A percentile compares a stretch with the other conserved stretches of the same genome.
Conservation (phyloP, 1,140 invertebrate species). For the Harpegnathos saltator region DNA sequence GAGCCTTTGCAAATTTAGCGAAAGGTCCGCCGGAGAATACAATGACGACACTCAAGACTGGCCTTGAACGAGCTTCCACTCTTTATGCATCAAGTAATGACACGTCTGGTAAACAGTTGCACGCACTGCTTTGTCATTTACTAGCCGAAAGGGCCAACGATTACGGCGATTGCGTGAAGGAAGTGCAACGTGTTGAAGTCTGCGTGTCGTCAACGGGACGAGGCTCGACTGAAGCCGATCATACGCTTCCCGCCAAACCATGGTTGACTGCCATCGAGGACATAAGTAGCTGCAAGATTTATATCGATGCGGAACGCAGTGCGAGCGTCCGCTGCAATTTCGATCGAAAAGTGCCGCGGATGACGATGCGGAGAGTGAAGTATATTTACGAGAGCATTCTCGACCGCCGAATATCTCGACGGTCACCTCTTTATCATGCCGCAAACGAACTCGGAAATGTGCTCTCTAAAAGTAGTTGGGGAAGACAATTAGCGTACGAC, state of each 20-base stretch:
- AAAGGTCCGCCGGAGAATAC: constrained; percentile 31
- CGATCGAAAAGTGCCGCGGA: background rate
- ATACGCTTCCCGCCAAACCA: constrained; percentile 6
- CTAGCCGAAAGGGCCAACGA: background rate
- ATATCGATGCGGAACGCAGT: background rate
- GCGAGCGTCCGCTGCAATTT: constrained; percentile 19
- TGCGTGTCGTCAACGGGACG: constrained; percentile 21
- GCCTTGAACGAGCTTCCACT: background rate
- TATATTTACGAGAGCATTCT: constrained; percentile 57
- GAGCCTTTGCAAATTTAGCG: constrained; percentile 33
- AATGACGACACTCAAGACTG: background rate
- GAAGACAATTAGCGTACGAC: constrained; percentile 47
- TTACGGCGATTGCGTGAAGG: constrained; percentile 56
- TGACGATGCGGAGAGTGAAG: constrained; percentile 13
- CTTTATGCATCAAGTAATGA: background rate
- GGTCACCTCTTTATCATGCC: constrained; percentile 39
- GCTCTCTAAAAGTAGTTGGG: constrained; percentile 47
- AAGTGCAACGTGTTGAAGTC: constrained; percentile 50
- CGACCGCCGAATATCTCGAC: constrained; percentile 23
- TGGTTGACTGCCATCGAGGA: constrained; percentile 59
- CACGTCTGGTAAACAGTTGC: constrained; percentile 13
- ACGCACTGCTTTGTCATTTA: constrained; percentile 62
- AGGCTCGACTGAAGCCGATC: background rate
- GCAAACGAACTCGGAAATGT: constrained; percentile 46
- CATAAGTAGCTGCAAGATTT: constrained; percentile 61